Percentiles rank a stretch among this genome's conserved stretches.
These are phyloP conservation scores for Bilobella aurantiaca DNA, from an alignment of 1,140 invertebrate species.

Conservation along the genomic window DNA sequence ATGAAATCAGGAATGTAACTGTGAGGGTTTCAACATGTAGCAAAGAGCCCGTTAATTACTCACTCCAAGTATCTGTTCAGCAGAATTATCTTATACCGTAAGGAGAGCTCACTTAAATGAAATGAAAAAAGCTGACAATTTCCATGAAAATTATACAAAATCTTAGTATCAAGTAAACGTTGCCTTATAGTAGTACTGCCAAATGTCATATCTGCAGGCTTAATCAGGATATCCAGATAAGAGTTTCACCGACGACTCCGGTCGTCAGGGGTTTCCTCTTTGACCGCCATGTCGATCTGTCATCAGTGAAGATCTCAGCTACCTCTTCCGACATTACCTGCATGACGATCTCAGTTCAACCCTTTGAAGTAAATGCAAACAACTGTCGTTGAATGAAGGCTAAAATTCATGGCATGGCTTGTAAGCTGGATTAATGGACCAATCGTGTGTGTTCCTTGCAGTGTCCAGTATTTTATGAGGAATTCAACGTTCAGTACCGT, in stretches of 20 bases:
- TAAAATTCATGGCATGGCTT: neutral
- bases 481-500: constrained; percentile 20
- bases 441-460: neutral
- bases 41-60: constrained; percentile 2
- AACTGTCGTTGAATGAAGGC: no score
- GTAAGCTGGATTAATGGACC: neutral
- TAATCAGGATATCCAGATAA: constrained; percentile 5
- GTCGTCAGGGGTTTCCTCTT: constrained; percentile 17
- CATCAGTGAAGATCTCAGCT: constrained; percentile 12
- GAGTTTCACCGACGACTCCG: constrained; percentile 19
- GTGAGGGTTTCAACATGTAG: constrained; percentile 26
- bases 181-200: no score
- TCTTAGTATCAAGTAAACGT: neutral
- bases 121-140: constrained; percentile 17
- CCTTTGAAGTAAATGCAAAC: neutral
- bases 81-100: constrained; percentile 9
- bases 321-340: constrained; percentile 11
- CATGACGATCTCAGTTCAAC: constrained; percentile 19
- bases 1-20: constrained; percentile 20
- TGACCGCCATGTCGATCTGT: constrained; percentile 7
- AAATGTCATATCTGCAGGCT: neutral
- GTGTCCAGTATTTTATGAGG: constrained; percentile 27
- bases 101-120: constrained; percentile 8
- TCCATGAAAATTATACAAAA: neutral
- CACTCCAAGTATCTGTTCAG: no score